Conservation (phyloP, 2,797 vertebrate genomes). For the Mus minutoides region DNA sequence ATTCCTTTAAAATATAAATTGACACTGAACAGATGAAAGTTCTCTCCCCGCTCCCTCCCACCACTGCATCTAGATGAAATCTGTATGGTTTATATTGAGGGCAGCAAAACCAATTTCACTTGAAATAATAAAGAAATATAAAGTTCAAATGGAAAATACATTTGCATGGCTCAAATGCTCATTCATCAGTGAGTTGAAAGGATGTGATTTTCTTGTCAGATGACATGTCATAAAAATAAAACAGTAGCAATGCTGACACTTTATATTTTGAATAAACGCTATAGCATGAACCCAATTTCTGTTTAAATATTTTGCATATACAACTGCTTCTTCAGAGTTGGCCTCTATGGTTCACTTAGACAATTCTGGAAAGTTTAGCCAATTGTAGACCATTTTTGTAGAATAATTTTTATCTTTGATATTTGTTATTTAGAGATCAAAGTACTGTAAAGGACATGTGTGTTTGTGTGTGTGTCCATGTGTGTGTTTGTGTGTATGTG, state of each 20-base stretch:
- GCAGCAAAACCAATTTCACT: slow-evolving; percentile 58
- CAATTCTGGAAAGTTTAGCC: not conserved
- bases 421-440: not conserved
- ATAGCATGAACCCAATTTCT: slow-evolving; percentile 45
- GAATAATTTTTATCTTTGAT: not conserved
- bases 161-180: slow-evolving; percentile 69
- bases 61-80: slow-evolving; percentile 35
- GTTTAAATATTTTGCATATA: not conserved
- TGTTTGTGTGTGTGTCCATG: not conserved
- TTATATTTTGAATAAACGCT: slow-evolving; percentile 67
- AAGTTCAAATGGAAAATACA: slow-evolving; percentile 76
- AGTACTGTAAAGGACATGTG: not conserved
- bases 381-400: not conserved
- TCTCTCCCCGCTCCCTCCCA: not conserved
- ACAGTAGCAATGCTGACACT: slow-evolving; percentile 47
- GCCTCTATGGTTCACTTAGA: not conserved
- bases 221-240: slow-evolving; percentile 71
- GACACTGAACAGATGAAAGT: slow-evolving; percentile 34
- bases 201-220: slow-evolving; percentile 77
- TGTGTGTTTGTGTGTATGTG: not conserved
- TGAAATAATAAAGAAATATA: slow-evolving; percentile 68
- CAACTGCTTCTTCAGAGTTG: not conserved
- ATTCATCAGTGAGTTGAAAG: slow-evolving; percentile 70
- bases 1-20: slow-evolving; percentile 58
- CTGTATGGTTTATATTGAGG: slow-evolving; percentile 5